A percentile compares a stretch with the other conserved stretches of the same genome.
Evolutionary conservation across 2,113 vertebrate genomes (phyloP).

Genomic region (Orycteropus afer): DNA sequence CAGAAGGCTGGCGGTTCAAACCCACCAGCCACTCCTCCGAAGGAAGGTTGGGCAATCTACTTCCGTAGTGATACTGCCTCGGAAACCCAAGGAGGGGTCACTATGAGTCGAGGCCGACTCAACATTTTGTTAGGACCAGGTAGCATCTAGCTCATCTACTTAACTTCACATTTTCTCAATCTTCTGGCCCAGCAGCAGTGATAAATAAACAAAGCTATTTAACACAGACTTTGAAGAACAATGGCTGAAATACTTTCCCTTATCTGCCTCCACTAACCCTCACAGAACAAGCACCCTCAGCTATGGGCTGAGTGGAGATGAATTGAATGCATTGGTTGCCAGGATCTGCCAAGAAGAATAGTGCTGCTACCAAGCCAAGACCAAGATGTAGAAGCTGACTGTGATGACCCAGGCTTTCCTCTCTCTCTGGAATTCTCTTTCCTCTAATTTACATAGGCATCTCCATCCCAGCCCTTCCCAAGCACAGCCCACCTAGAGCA

Average conservation of each 20-base stretch:
- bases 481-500: neutral
- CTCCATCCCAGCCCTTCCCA: neutral
- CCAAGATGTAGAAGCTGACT: neutral
- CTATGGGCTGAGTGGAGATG: neutral
- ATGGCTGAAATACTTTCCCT: neutral
- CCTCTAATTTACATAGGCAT: neutral
- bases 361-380: neutral
- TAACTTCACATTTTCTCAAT: neutral
- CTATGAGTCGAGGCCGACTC: no score
- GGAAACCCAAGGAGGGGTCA: no score
- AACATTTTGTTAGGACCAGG: neutral
- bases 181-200: neutral
- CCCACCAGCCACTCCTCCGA: no score
- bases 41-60: no score
- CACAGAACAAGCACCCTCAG: neutral
- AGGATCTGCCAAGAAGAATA: neutral
- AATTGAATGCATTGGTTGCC: neutral
- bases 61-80: no score
- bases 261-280: neutral
- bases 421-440: neutral
- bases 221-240: neutral
- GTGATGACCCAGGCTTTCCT: neutral
- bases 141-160: neutral
- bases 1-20: no score
- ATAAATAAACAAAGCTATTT: neutral